These are phyloP conservation scores for Melieria picta DNA, from an alignment of 2,888 invertebrate genomes.

Conservation along the genomic window DNA sequence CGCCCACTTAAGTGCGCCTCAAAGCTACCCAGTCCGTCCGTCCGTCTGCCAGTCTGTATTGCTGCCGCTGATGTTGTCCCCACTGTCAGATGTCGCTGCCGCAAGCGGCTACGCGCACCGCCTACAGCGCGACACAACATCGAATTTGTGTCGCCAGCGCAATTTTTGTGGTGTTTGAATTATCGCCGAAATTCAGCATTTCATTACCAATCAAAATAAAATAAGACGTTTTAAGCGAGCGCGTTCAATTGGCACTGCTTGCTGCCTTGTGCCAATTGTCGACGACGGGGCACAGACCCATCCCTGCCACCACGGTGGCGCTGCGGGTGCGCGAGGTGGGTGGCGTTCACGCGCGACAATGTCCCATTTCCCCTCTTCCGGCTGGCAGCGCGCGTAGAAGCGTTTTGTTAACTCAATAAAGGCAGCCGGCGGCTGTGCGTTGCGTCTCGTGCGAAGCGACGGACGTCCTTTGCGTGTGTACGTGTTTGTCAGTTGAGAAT, in stretches of 20 bases:
- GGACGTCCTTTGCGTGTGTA: neutral
- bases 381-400: neutral
- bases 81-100: no score
- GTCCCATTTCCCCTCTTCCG: neutral
- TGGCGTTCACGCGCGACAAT: no score
- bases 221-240: conserved; percentile 14
- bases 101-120: no score
- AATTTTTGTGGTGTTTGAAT: conserved; percentile 25
- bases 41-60: no score
- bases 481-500: neutral
- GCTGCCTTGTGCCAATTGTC: neutral
- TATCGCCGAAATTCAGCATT: conserved; percentile 26
- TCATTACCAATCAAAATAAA: conserved; percentile 34
- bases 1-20: no score
- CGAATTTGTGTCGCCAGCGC: no score
- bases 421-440: conserved; percentile 16
- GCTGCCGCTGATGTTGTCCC: no score
- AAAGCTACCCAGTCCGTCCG: no score
- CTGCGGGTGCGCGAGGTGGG: neutral
- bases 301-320: neutral
- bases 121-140: no score
- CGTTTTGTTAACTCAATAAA: conserved; percentile 32
- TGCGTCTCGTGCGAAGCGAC: neutral
- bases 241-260: neutral
- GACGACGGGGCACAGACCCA: no score